A percentile compares a stretch with the other conserved stretches of the same genome.
These are phyloP conservation scores for Peromyscus californicus DNA, from an alignment of 2,113 vertebrate genomes.

Conservation along the genomic window DNA sequence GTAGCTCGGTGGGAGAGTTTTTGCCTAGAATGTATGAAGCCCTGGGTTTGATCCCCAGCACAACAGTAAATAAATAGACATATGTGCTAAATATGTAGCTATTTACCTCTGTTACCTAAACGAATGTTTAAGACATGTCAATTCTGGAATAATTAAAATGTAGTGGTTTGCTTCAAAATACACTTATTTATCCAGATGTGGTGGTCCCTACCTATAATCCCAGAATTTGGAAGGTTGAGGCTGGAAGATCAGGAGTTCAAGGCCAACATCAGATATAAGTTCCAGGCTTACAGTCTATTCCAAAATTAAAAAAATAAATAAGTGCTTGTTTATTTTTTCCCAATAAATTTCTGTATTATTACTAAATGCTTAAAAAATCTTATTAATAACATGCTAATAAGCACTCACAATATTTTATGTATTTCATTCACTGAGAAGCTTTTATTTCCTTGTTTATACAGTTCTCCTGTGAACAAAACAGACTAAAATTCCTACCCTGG, in stretches of 20 bases:
- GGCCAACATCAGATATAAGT: background rate
- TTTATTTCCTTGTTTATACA: background rate
- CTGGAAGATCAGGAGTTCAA: background rate
- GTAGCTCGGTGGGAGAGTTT: background rate
- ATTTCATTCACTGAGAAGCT: background rate
- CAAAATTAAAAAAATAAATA: background rate
- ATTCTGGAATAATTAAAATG: slow-evolving; percentile 9
- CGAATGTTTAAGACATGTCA: background rate
- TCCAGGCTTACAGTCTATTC: background rate
- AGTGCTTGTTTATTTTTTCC: background rate
- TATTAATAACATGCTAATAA: background rate
- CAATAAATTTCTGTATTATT: background rate
- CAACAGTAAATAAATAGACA: background rate
- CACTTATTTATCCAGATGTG: background rate
- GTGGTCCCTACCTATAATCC: no score
- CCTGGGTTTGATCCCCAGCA: background rate
- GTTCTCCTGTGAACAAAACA: background rate
- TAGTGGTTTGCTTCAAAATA: background rate
- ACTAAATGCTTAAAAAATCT: background rate
- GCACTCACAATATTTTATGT: background rate
- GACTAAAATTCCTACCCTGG: background rate
- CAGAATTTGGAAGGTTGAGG: background rate
- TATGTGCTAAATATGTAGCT: background rate
- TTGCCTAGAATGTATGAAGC: background rate
- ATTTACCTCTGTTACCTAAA: background rate